Base-by-base conservation (phyloP, 2,888 invertebrate genomes). In the Ormyrus labotus region DNA sequence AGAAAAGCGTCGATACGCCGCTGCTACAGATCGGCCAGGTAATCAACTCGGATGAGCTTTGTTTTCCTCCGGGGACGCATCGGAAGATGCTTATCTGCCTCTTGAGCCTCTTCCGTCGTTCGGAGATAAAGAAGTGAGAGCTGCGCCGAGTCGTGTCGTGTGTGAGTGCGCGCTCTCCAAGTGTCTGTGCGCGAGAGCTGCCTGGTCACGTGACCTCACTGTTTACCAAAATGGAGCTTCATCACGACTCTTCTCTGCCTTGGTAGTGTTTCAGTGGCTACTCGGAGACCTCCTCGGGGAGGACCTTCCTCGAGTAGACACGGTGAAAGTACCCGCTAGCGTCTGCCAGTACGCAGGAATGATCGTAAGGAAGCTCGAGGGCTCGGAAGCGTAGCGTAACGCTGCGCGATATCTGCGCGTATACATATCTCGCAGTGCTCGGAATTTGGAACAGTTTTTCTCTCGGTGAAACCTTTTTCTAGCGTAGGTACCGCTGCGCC, bases 141-240 rank as follows among this genome's bases (percentile, higher is more conserved):
- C 34, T 34, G 34, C 34, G 34, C 34, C 3, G 4, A 34, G 34
- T 34, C 34, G 34, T 34, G 4, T 34, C 34, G 48, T 48, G 64
- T 48, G 13, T 64, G 10, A n/a, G n/a, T 34, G 53, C 11, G 45
- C 10, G 34, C 34, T 34, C 34, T 34, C 34, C 34, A 45, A 11
- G 63, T 63, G 47, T 63, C 10, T 10, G 55, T 9, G 65, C 51
- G 13, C 58, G 65, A 53, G 58, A 71, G 60, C 45, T 51, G 50
- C 11, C 0, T 2, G 51, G 86, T 90, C 90, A 90, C 90, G 90
- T 90, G 90, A 90, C 86, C 87, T 82, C 82, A 87, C 82, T 90
- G 90, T 90, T 90, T 90, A 90, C 90, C 87, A 89, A 90, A 90
- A 90, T 90, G 90, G 90, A 89, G 90, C 87, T 85, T 82, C 82